Conservation (phyloP, 2,113 vertebrate genomes). For the Salvelinus fontinalis region DNA sequence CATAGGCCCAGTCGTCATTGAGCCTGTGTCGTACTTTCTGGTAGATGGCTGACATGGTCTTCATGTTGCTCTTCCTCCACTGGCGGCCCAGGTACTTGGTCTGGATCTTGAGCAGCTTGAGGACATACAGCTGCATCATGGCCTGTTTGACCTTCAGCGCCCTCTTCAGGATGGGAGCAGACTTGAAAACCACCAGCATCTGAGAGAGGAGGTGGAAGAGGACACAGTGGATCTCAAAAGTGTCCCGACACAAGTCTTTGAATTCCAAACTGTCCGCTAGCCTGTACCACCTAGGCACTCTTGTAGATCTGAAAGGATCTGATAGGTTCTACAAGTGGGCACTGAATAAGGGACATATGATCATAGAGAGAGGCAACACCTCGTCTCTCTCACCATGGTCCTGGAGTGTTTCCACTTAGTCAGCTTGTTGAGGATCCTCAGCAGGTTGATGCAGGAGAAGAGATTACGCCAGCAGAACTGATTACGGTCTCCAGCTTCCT, state of each 20-base stretch:
- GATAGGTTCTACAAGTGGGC: too few relatives aligned
- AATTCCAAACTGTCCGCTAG: too few relatives aligned
- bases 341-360: too few relatives aligned
- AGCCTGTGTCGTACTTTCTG: conserved; percentile 88
- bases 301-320: too few relatives aligned
- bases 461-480: conserved; percentile 98
- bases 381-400: conserved; percentile 83
- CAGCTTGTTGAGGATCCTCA: conserved; percentile 93
- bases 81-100: conserved; percentile 84
- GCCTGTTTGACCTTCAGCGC: conserved; percentile 97
- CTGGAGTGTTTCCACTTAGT: conserved; percentile 99
- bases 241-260: too few relatives aligned
- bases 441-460: conserved; percentile 94
- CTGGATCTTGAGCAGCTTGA: conserved; percentile 88
- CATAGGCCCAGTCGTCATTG: conserved; percentile 89
- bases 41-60: conserved; percentile 90
- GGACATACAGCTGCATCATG: conserved; percentile 95
- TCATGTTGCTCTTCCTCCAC: conserved; percentile 88
- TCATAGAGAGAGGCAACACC: neutral
- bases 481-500: conserved; percentile 93
- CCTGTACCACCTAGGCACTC: too few relatives aligned
- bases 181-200: conserved; percentile 99
- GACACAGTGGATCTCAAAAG: neutral
- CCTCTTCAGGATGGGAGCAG: conserved; percentile 92
- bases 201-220: conserved; percentile 39